These are phyloP conservation scores for Sinocyclocheilus grahami DNA, from an alignment of 2,113 vertebrate species.

Conservation along the genomic window DNA sequence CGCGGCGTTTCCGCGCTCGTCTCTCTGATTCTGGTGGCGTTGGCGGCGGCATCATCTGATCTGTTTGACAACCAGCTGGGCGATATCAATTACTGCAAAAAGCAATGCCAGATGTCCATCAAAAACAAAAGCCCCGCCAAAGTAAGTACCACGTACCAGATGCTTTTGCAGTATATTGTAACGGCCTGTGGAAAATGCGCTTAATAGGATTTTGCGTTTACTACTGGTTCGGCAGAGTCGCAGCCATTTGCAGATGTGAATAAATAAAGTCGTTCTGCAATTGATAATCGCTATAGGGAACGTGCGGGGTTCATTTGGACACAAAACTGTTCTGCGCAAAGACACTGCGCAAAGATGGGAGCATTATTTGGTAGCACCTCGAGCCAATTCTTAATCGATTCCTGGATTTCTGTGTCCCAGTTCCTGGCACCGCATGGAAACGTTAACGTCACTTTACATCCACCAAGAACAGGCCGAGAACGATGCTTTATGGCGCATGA, in stretches of 20 bases:
- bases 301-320: neutral
- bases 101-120: slow-evolving; percentile 81
- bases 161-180: slow-evolving; percentile 4
- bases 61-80: slow-evolving; percentile 84
- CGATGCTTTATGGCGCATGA: slow-evolving; percentile 24
- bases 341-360: slow-evolving; percentile 30
- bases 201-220: neutral
- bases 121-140: slow-evolving; percentile 78
- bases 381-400: slow-evolving; percentile 22
- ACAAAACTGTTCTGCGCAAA: neutral
- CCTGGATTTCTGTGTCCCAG: slow-evolving; percentile 21
- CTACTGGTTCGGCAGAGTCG: neutral
- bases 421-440: slow-evolving; percentile 28
- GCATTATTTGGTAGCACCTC: slow-evolving; percentile 19
- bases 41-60: slow-evolving; percentile 72
- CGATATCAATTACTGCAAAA: slow-evolving; percentile 86
- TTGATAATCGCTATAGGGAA: neutral
- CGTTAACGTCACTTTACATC: slow-evolving; percentile 5
- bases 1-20: slow-evolving; percentile 70
- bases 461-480: slow-evolving; percentile 25
- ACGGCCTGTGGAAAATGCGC: neutral
- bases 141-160: slow-evolving; percentile 72
- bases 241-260: slow-evolving; percentile 22
- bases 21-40: slow-evolving; percentile 70
- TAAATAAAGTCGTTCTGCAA: neutral